Evolutionary conservation across 2,888 invertebrate species (phyloP), one percentile per base, ranked within the genome.

Genomic region (Hemithea aestivaria): DNA sequence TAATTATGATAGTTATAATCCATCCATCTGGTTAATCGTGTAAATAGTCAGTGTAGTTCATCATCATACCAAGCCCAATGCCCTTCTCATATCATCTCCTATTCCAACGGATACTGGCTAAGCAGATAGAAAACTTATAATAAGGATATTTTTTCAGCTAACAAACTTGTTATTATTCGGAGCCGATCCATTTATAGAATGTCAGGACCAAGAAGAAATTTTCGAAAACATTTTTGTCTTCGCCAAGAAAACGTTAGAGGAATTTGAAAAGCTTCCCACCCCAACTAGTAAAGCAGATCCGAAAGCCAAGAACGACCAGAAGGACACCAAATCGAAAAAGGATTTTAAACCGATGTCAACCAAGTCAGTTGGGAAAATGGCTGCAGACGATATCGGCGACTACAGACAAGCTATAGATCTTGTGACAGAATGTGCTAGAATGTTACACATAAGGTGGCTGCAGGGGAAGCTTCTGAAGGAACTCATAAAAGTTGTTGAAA

Each of bases 161-260:
- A 76, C 77, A n/a, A 69, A 71, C 48, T 51, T 84, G 7, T 55
- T 85, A 5, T 40, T 77, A 1, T 74, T 56, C 45, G 84, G 84
- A 3, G 80, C 81, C 34, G 76, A 84, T 52, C 84, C 84, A 1
- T 52, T 83, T 11, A 27, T 67, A 8, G 51, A 67, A 45, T 83
- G 82, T 50, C 56, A 62, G 38, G 68, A 73, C 35, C 65, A 55
- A 10, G 57, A 61, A 1, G 55, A 64, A 0, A 51, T 31, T 6
- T 82, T 68, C 51, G 41, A 54, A 16, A 85, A 83, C 39, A 43
- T 83, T 22, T 81, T 84, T 36, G 73, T 65, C 0, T 79, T 58
- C 39, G 62, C 68, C 6, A 69, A 61, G 22, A 62, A 34, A 41
- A 41, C 50, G 35, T 10, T 45, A 1, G 7, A 6, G 8, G 62